These are phyloP conservation scores for Homarus americanus DNA, from an alignment of 1,140 invertebrate genomes.

Conservation along the genomic window DNA sequence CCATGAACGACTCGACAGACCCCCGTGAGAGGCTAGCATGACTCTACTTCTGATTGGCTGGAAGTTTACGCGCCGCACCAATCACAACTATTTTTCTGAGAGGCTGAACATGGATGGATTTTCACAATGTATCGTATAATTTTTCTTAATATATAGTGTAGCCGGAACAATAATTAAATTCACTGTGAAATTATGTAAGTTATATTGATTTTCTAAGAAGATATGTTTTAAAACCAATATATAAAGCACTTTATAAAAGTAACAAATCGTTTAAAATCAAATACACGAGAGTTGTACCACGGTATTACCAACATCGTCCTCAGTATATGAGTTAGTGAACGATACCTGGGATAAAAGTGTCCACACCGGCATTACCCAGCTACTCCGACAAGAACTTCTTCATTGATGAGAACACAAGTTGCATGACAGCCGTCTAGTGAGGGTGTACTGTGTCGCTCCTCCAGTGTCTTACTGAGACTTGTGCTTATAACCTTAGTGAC, in stretches of 20 bases:
- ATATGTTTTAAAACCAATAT: too few species aligned
- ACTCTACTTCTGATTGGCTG: constrained; percentile 45
- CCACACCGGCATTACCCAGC: neutral
- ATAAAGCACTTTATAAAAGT: too few species aligned
- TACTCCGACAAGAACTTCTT: constrained; percentile 33
- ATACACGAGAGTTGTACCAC: too few species aligned
- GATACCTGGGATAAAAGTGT: neutral
- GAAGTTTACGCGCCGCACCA: constrained; percentile 42
- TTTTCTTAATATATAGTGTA: too few species aligned
- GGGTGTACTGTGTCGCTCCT: neutral
- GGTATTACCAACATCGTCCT: too few species aligned
- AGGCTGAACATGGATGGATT: neutral
- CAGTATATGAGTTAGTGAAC: too few species aligned
- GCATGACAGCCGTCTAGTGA: neutral
- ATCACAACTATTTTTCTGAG: constrained; percentile 27
- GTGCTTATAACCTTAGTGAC: neutral
- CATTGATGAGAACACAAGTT: constrained; percentile 62
- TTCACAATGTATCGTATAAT: neutral
- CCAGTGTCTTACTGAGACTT: neutral
- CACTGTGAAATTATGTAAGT: too few species aligned
- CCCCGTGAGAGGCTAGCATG: constrained; percentile 56
- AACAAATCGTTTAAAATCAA: too few species aligned
- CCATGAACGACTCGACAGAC: constrained; percentile 18
- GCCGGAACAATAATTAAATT: too few species aligned
- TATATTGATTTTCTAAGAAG: too few species aligned